Evolutionary conservation across 2,888 invertebrate species (phyloP).

Genomic region (Gandaritis pyraliata): DNA sequence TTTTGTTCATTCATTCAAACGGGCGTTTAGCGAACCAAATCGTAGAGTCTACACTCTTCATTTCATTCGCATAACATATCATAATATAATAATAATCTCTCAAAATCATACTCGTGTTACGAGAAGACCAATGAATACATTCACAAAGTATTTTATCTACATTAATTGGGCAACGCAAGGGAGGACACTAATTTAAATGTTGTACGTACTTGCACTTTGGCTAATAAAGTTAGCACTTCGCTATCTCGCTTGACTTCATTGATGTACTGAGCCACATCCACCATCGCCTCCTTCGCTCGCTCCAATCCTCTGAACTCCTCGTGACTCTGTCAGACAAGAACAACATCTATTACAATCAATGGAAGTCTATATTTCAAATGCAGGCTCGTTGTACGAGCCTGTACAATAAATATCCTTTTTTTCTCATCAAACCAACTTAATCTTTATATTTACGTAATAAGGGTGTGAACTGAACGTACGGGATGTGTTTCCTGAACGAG

Average conservation of each 20-base stretch:
- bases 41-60: too few relatives aligned
- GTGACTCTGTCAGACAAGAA: constrained; percentile 82
- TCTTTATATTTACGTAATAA: background rate
- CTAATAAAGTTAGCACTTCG: constrained; percentile 95
- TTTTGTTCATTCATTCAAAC: too few relatives aligned
- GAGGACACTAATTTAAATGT: too few relatives aligned
- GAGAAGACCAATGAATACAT: too few relatives aligned
- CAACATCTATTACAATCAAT: constrained; percentile 6
- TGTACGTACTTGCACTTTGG: constrained; percentile 91
- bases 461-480: constrained; percentile 72
- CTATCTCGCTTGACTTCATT: constrained; percentile 99
- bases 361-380: background rate
- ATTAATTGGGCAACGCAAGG: too few relatives aligned
- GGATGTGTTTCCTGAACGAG: constrained; percentile 93
- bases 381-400: too few relatives aligned
- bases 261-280: constrained; percentile 97
- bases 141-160: too few relatives aligned
- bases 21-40: too few relatives aligned
- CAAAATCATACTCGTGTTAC: too few relatives aligned
- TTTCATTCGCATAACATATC: too few relatives aligned
- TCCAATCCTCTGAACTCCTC: constrained; percentile 93
- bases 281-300: constrained; percentile 97
- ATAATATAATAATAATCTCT: too few relatives aligned
- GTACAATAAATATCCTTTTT: too few relatives aligned
- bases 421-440: background rate